phyloP scores from a whole-genome alignment of 2,113 vertebrate genomes.

The Irena cyanogastra region DNA sequence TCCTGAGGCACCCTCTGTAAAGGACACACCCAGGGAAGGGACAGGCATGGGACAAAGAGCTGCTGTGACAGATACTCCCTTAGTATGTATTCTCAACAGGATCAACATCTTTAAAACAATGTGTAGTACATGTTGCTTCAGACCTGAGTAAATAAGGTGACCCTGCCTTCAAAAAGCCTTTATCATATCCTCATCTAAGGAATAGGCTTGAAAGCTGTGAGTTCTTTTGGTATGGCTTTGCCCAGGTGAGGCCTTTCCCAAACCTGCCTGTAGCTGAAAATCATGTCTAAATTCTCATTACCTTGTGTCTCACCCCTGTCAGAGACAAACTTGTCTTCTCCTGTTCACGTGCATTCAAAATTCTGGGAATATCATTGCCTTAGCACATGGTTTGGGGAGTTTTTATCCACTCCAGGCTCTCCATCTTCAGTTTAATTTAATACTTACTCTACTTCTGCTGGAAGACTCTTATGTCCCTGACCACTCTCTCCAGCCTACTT shows the following conservation, averaged over 20 bases:
- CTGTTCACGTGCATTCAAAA: neutral
- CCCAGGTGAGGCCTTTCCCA: neutral
- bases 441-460: neutral
- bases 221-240: neutral
- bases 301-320: neutral
- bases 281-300: neutral
- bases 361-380: neutral
- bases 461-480: neutral
- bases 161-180: neutral
- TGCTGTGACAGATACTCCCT: neutral
- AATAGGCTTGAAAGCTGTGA: neutral
- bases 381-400: neutral
- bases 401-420: neutral
- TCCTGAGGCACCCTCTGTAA: neutral
- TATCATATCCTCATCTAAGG: neutral
- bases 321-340: neutral
- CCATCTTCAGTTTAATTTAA: neutral
- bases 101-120: neutral
- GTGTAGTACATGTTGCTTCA: neutral
- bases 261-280: neutral
- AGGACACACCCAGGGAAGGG: neutral
- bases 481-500: neutral
- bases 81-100: neutral
- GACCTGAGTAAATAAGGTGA: neutral
- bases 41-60: neutral